Conservation (phyloP, 2,888 invertebrate genomes). For the Hirtodrosophila alboralis region DNA sequence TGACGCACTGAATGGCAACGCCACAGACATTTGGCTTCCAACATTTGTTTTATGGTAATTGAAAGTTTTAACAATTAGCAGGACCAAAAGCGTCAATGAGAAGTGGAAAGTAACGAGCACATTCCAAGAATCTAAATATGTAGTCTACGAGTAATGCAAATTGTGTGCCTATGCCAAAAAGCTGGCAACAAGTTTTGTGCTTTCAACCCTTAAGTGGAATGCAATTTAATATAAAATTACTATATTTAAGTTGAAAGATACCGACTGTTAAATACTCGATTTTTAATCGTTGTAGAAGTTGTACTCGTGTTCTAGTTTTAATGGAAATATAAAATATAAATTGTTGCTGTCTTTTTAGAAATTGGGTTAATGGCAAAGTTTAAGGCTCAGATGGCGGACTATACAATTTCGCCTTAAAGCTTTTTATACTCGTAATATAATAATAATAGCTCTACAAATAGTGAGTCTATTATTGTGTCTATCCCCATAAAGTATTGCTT, state of each 20-base stretch:
- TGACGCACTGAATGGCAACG: slow-evolving; percentile 17
- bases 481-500: no score
- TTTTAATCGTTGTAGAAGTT: no score
- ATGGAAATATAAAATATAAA: no score
- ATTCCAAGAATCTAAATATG: neutral
- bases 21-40: slow-evolving; percentile 43
- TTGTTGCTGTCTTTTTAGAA: no score
- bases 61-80: slow-evolving; percentile 70
- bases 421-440: no score
- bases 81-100: slow-evolving; percentile 6
- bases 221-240: slow-evolving; percentile 43
- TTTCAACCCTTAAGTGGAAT: slow-evolving; percentile 24
- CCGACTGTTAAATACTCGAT: no score
- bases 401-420: no score
- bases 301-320: no score
- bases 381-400: no score
- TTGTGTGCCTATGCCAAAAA: slow-evolving; percentile 37
- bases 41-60: slow-evolving; percentile 49
- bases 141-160: slow-evolving; percentile 20
- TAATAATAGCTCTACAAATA: no score
- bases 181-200: slow-evolving; percentile 48
- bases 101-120: slow-evolving; percentile 3
- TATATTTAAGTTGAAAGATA: slow-evolving; percentile 4
- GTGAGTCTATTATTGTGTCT: no score
- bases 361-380: no score